Evolutionary conservation across 2,888 invertebrate species (phyloP), one percentile per base, ranked within the genome.

Genomic region (Harpalus rufipes): DNA sequence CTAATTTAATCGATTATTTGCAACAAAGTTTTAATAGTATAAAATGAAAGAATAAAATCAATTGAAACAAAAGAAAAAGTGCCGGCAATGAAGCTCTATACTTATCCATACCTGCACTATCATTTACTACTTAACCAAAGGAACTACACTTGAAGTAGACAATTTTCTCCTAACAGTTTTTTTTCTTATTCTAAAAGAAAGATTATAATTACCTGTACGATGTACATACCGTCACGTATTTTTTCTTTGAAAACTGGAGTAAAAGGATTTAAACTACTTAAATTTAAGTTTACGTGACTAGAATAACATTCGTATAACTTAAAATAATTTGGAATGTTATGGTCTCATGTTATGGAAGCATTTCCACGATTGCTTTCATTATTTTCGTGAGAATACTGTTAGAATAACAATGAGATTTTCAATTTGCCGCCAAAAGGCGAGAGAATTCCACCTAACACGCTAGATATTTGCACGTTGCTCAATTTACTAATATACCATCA

Each of bases 231-330:
- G 8, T 78, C 78, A 78, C 78, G 78, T 78, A 58, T 25, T 56
- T 58, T 78, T 78, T 78, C 78, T 58, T 58, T 56, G 32, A 14
- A 58, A 78, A 78, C 78, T 78, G 56, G 74, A 78, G 32, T 78
- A 41, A 78, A 78, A 58, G 56, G 32, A 56, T 56, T 58, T 74
- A 12, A 18, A 44, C 44, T 58, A 8, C 58, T 78, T 78, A 78
- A 78, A 78, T 58, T 58, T 56, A 16, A 25, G 44, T 78, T 78
- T 78, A 78, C 78, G 78, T 78, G 78, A 78, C 78, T 44, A 25
- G 78, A 78, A 78, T 78, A 78, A 78, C n/a, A 14, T 25, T 14
- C 32, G 18, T 18, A 18, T 74, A 51, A 74, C 56, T 44, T 14
- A 78, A 58, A 25, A 58, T 78, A 78, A 78, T 58, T 58, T 58